Evolutionary conservation across 2,888 invertebrate genomes (phyloP).

Genomic region (Fabriciana adippe): DNA sequence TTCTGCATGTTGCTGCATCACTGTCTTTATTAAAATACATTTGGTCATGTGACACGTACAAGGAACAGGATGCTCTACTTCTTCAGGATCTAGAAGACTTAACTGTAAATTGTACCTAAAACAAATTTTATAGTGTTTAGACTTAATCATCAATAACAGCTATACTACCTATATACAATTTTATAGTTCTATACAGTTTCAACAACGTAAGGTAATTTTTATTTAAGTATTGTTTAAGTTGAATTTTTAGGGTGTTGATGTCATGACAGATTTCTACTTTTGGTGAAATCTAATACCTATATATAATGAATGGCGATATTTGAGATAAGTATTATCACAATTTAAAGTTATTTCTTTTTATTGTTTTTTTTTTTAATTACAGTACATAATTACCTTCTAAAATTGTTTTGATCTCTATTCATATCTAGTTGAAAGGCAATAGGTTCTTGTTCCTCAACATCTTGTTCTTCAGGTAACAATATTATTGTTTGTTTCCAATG

Average conservation of each 20-base stretch:
- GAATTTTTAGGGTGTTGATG: too few relatives aligned
- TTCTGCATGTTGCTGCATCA: constrained; percentile 77
- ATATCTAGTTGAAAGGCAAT: constrained; percentile 86
- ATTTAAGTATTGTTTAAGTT: too few relatives aligned
- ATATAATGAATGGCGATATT: not conserved
- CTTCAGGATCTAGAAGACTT: constrained; percentile 85
- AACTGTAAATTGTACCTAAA: constrained; percentile 86
- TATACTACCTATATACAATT: too few relatives aligned
- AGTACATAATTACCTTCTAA: constrained; percentile 64
- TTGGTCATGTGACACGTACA: constrained; percentile 90
- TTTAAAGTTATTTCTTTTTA: too few relatives aligned
- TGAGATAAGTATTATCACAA: too few relatives aligned
- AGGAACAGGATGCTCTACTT: constrained; percentile 88
- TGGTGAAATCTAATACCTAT: too few relatives aligned
- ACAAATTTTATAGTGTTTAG: constrained; percentile 26
- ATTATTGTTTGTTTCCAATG: constrained; percentile 98
- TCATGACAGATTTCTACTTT: too few relatives aligned
- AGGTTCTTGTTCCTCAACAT: constrained; percentile 83
- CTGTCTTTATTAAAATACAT: constrained; percentile 87
- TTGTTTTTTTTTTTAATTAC: not conserved
- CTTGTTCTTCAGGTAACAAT: constrained; percentile 85
- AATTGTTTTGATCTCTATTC: constrained; percentile 70
- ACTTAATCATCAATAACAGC: too few relatives aligned
- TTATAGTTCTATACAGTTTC: too few relatives aligned
- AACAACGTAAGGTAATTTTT: too few relatives aligned